Percentiles rank a stretch among this genome's conserved stretches.
These are phyloP conservation scores for Elachura formosa DNA, from an alignment of 2,113 vertebrate genomes.

Conservation along the genomic window DNA sequence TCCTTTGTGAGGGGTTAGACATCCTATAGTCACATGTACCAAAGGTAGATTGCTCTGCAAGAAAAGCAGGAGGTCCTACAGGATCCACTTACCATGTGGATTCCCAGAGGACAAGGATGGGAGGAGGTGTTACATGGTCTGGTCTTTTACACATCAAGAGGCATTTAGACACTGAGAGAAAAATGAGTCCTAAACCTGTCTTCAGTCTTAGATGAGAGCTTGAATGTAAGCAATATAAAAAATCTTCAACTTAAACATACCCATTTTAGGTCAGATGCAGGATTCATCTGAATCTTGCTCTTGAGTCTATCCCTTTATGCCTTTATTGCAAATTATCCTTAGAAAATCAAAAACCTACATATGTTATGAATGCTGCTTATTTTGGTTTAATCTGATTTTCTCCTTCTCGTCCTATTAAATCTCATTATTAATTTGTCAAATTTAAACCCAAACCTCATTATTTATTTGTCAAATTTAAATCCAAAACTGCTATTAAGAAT, in stretches of 20 bases:
- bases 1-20: not conserved
- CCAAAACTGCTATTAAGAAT: not conserved
- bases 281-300: not conserved
- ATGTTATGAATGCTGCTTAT: not conserved
- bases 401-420: not conserved
- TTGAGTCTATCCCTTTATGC: not conserved
- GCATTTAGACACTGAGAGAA: not conserved
- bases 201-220: not conserved
- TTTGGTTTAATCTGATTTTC: constrained; percentile 32
- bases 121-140: not conserved
- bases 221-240: not conserved
- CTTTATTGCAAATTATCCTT: not conserved
- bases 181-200: not conserved
- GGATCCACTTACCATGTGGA: not conserved
- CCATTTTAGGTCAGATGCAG: not conserved
- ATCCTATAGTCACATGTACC: not conserved
- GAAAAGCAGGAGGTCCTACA: not conserved
- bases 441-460: not conserved
- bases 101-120: not conserved
- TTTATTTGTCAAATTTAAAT: not conserved
- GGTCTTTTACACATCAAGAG: not conserved
- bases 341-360: not conserved
- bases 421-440: not conserved
- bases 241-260: not conserved
- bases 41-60: not conserved